A percentile compares a stretch with the other conserved stretches of the same genome.
Evolutionary conservation across 1,140 invertebrate species (phyloP).

Genomic region (Chrysomallon squamiferum): DNA sequence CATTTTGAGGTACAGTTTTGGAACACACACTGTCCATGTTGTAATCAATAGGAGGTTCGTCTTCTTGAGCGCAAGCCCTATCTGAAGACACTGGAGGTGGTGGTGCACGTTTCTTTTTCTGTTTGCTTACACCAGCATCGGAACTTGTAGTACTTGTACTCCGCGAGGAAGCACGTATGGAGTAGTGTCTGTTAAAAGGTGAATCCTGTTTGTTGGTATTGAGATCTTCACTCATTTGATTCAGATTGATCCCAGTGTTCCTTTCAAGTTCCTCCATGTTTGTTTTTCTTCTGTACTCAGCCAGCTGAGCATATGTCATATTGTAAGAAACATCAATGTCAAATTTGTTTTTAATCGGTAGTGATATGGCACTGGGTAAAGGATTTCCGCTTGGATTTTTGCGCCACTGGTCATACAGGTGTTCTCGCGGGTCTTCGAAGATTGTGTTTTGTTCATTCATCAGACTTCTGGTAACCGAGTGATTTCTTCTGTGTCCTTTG

Average conservation of each 20-base stretch:
- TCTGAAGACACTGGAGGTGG: constrained; percentile 21
- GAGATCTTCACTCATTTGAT: constrained; percentile 28
- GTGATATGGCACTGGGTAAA: constrained; percentile 23
- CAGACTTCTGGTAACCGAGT: constrained; percentile 22
- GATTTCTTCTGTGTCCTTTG: constrained; percentile 30
- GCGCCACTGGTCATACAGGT: constrained; percentile 32
- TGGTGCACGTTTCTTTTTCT: constrained; percentile 39
- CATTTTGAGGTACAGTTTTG: background rate
- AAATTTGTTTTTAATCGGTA: constrained; percentile 42
- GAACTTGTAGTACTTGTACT: constrained; percentile 23
- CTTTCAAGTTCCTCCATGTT: constrained; percentile 29
- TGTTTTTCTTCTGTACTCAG: constrained; percentile 33
- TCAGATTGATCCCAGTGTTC: constrained; percentile 31
- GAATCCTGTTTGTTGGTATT: constrained; percentile 14
- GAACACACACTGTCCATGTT: constrained; percentile 25
- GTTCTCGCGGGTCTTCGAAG: constrained; percentile 38
- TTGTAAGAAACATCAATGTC: constrained; percentile 41
- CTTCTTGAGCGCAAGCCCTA: background rate
- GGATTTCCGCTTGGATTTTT: constrained; percentile 32
- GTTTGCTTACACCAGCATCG: constrained; percentile 34
- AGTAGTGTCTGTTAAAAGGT: constrained; percentile 13
- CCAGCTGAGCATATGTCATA: constrained; percentile 43
- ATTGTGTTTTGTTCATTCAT: constrained; percentile 28
- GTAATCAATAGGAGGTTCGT: constrained; percentile 41
- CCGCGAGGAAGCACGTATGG: constrained; percentile 14